Evolutionary conservation across 2,888 invertebrate genomes (phyloP).

Genomic region (Fabriciana adippe): DNA sequence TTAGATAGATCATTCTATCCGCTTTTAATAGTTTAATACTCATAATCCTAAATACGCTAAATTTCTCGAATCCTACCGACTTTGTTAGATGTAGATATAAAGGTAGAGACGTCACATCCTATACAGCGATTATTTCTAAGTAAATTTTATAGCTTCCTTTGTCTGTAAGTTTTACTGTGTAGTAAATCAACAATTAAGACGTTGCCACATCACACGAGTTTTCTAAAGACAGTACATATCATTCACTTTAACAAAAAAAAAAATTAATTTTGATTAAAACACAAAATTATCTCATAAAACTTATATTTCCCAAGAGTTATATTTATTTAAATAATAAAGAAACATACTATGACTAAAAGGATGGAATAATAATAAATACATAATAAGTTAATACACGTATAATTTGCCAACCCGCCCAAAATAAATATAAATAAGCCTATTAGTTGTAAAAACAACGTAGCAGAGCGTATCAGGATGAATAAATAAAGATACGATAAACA

Average conservation of each 20-base stretch:
- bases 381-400: conserved; percentile 6
- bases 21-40: too few species aligned
- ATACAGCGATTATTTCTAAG: conserved; percentile 21
- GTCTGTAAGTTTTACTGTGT: conserved; percentile 36
- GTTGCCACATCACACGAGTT: conserved; percentile 28
- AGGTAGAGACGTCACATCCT: conserved; percentile 13
- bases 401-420: conserved; percentile 21
- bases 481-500: conserved; percentile 71
- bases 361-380: background rate
- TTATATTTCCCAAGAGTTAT: too few species aligned
- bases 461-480: conserved; percentile 59
- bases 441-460: conserved; percentile 42
- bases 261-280: background rate
- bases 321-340: too few species aligned
- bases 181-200: conserved; percentile 64
- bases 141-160: conserved; percentile 31
- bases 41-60: too few species aligned
- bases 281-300: too few species aligned
- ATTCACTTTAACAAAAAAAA: conserved; percentile 22
- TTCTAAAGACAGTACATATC: conserved; percentile 27
- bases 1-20: too few species aligned
- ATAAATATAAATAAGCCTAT: conserved; percentile 46
- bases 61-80: background rate
- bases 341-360: too few species aligned
- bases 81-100: conserved; percentile 18